These are phyloP conservation scores for Manacus vitellinus DNA, from an alignment of 2,113 vertebrate species.

Conservation along the genomic window DNA sequence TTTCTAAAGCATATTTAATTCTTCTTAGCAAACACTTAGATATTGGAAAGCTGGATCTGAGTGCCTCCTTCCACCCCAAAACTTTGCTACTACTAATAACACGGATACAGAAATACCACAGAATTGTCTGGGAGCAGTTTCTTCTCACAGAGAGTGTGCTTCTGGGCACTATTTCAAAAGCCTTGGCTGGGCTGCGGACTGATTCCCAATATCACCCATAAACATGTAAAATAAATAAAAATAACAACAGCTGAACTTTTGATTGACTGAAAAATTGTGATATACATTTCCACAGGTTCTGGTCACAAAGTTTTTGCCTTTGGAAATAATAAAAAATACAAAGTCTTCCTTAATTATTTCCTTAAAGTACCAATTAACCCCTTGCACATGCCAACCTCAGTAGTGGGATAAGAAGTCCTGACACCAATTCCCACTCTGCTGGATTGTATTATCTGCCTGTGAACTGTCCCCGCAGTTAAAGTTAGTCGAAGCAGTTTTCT, in stretches of 20 bases:
- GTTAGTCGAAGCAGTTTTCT: not conserved
- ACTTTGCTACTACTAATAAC: not conserved
- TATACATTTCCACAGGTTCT: not conserved
- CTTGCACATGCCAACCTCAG: not conserved
- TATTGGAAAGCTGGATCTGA: not conserved
- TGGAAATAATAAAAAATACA: not conserved
- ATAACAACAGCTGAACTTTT: not conserved
- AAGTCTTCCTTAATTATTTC: not conserved
- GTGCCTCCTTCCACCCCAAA: not conserved
- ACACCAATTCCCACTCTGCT: not conserved
- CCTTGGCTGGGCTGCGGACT: not conserved
- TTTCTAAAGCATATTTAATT: not conserved
- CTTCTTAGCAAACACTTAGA: not conserved
- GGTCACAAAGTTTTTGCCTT: not conserved
- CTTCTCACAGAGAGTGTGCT: not conserved
- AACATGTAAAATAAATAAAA: not conserved
- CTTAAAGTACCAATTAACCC: not conserved
- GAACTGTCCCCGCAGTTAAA: not conserved
- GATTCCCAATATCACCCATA: not conserved
- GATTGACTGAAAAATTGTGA: not conserved
- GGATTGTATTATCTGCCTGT: not conserved
- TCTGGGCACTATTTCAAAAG: not conserved
- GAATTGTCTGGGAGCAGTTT: not conserved
- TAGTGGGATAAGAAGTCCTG: not conserved
- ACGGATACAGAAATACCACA: not conserved